Evolutionary conservation across 2,797 vertebrate species (phyloP).

Genomic region (Hydrophis major): DNA sequence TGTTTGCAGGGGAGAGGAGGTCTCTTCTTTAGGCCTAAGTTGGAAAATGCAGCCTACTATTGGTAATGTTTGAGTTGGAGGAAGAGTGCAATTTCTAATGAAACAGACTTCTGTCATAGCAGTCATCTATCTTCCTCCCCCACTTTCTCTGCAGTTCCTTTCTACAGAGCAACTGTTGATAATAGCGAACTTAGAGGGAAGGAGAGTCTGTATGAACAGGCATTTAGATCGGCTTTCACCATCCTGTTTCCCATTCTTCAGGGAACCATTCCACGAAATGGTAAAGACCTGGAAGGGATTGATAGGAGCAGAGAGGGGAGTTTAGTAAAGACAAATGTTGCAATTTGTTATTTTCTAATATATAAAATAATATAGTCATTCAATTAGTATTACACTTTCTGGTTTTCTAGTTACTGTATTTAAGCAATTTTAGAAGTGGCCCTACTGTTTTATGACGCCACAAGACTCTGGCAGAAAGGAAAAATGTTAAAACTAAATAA

Average conservation of each 20-base stretch:
- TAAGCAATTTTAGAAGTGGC: slow-evolving; percentile 61
- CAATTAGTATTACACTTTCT: slow-evolving; percentile 59
- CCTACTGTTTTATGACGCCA: slow-evolving; percentile 60
- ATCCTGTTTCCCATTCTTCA: neutral
- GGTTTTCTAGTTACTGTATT: slow-evolving; percentile 64
- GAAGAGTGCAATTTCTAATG: neutral
- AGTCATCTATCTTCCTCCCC: neutral
- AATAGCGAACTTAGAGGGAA: neutral
- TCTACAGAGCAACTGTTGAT: neutral
- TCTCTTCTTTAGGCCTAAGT: neutral
- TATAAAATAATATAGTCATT: slow-evolving; percentile 53
- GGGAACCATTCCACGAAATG: neutral
- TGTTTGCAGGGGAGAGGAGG: neutral
- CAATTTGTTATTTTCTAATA: neutral
- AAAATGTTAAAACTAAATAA: slow-evolving; percentile 56
- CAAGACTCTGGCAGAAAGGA: slow-evolving; percentile 65
- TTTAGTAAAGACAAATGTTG: neutral
- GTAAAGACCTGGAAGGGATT: neutral
- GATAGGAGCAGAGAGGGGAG: neutral
- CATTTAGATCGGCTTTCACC: neutral
- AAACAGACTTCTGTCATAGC: neutral
- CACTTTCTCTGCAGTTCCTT: neutral
- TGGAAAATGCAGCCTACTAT: neutral
- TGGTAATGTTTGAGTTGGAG: neutral
- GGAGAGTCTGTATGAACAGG: neutral